Evolutionary conservation across 2,797 vertebrate genomes (phyloP), one percentile per base, ranked within the genome.

Genomic region (Amblyopsis hoosieri): DNA sequence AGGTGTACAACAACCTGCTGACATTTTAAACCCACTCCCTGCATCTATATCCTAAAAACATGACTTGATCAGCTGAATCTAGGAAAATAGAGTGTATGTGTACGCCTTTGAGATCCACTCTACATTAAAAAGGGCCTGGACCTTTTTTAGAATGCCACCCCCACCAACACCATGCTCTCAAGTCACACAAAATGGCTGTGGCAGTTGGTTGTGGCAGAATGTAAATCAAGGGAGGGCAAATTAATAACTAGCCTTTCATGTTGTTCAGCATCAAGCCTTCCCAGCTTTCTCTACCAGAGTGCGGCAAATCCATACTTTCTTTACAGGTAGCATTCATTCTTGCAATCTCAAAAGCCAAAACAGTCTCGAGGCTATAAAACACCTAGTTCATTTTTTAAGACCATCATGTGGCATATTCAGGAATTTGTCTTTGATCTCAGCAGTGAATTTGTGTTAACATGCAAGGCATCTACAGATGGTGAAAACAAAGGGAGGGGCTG

Each of bases 161-260:
- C 68, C 92, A 0, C 84, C 45, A 5, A 82, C 63, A 75, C 84
- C 42, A 4, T 84, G 78, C 71, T 94, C 94, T 57, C 85, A 84
- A 1, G 82, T 83, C 85, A 65, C 81, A 85, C 86, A 88, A 87
- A 89, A 90, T 87, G 82, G 86, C 85, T 86, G 81, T 85, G 87
- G 88, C 87, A 90, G 86, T 80, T 88, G 84, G 82, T 84, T 23
- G 77, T 85, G 86, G 80, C 80, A 82, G 81, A 82, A 84, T 80
- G 79, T 86, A 89, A 88, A 87, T 85, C 80, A 86, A 74, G 71
- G 68, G 67, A 66, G 61, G 60, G 67, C 78, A 80, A 80, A 81
- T 85, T 79, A 89, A 85, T 85, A 82, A 85, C 72, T 64, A 59
- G 80, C 71, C 75, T 88, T 87, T 89, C 84, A 85, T 79, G 79